phyloP scores from a whole-genome alignment of 2,113 vertebrate species.

The Puntigrus tetrazona region DNA sequence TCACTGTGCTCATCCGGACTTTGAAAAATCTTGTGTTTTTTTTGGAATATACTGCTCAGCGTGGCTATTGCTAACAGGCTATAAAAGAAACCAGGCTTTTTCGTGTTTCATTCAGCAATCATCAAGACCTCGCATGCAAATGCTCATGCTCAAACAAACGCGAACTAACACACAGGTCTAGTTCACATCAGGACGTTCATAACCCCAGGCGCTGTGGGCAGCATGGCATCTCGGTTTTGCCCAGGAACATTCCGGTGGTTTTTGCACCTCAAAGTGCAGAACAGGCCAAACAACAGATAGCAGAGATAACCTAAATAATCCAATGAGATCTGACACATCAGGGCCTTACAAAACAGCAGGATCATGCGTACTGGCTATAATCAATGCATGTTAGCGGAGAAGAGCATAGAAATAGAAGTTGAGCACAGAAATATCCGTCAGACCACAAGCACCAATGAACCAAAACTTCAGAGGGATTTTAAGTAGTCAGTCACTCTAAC shows the following conservation, averaged over 20 bases:
- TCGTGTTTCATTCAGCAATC: not conserved
- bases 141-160: constrained; percentile 29
- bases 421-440: not conserved
- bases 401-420: not conserved
- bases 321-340: constrained; percentile 42
- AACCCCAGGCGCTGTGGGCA: constrained; percentile 38
- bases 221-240: constrained; percentile 40
- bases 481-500: not conserved
- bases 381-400: not conserved
- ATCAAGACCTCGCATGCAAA: constrained; percentile 10
- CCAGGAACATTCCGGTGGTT: constrained; percentile 50
- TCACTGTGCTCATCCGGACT: not conserved
- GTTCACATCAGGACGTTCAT: constrained; percentile 45
- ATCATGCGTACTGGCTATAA: not conserved
- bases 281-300: constrained; percentile 22
- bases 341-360: not conserved
- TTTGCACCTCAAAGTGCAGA: constrained; percentile 38
- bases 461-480: not conserved
- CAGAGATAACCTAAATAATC: constrained; percentile 5
- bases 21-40: too few relatives aligned
- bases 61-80: not conserved
- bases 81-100: not conserved
- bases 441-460: not conserved
- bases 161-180: constrained; percentile 24
- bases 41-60: not conserved